A percentile compares a stretch with the other conserved stretches of the same genome.
phyloP scores from a whole-genome alignment of 2,888 invertebrate genomes.

The Calliscelio sp. region DNA sequence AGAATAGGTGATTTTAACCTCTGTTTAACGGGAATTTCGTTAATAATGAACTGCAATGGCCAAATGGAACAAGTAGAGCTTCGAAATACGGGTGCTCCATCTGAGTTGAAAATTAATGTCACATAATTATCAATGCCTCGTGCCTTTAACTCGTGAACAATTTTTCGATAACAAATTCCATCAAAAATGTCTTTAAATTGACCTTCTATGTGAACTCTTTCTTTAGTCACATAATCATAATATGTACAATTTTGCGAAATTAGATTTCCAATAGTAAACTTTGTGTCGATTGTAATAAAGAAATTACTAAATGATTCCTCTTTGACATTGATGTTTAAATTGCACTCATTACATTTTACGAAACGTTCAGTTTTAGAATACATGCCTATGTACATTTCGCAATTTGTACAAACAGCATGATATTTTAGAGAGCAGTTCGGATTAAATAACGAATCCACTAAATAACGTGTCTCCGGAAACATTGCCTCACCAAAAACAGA shows the following conservation, averaged over 20 bases:
- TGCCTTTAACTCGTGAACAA: neutral
- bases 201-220: neutral
- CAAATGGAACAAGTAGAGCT: neutral
- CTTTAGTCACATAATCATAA: conserved; percentile 22
- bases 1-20: neutral
- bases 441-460: too few relatives aligned
- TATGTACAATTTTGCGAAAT: neutral
- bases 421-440: too few relatives aligned
- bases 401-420: too few relatives aligned
- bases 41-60: neutral
- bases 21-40: conserved; percentile 2
- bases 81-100: conserved; percentile 11
- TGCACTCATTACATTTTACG: too few relatives aligned
- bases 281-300: too few relatives aligned
- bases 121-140: neutral
- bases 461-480: too few relatives aligned
- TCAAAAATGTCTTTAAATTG: conserved; percentile 15
- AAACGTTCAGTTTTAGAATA: too few relatives aligned
- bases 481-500: too few relatives aligned
- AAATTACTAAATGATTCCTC: too few relatives aligned
- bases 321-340: too few relatives aligned
- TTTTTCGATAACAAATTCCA: conserved; percentile 9
- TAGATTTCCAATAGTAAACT: neutral
- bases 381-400: too few relatives aligned
- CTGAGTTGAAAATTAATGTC: conserved; percentile 10